Conservation (phyloP, 2,888 invertebrate genomes). For the Eudemis profundana region DNA sequence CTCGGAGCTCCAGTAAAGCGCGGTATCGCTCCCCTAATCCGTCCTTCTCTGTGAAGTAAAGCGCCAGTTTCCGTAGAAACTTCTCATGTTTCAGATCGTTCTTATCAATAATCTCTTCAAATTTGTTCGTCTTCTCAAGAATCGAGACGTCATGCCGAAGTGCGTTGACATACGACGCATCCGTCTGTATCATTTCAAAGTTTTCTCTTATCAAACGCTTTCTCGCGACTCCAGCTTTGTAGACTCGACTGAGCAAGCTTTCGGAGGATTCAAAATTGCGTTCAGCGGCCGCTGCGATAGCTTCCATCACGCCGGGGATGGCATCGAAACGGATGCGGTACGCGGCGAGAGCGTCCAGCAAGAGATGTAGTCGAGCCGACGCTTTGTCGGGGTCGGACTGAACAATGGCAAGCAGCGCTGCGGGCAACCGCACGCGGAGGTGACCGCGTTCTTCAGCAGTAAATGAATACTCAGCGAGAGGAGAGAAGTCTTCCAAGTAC, state of each 20-base stretch:
- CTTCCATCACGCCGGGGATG: constrained; percentile 51
- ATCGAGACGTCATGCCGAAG: constrained; percentile 61
- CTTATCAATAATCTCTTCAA: constrained; percentile 47
- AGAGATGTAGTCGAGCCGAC: constrained; percentile 46
- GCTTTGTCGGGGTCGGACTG: constrained; percentile 45
- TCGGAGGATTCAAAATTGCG: constrained; percentile 48
- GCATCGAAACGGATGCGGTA: constrained; percentile 54
- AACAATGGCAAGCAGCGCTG: constrained; percentile 50
- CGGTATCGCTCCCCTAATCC: constrained; percentile 57
- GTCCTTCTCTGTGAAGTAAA: constrained; percentile 64
- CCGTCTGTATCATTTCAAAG: constrained; percentile 57
- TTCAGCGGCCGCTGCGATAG: constrained; percentile 51
- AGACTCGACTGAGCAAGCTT: constrained; percentile 56
- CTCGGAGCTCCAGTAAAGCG: constrained; percentile 39
- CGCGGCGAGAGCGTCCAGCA: constrained; percentile 56
- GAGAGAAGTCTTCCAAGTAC: constrained; percentile 60
- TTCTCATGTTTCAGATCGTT: constrained; percentile 50
- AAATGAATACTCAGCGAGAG: constrained; percentile 60
- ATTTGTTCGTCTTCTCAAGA: constrained; percentile 51
- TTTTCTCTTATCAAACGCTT: constrained; percentile 58
- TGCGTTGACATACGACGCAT: constrained; percentile 64
- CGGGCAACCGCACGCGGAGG: constrained; percentile 51
- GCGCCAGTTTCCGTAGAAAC: constrained; percentile 58
- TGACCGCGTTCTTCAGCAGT: constrained; percentile 53
- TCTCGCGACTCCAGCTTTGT: constrained; percentile 57